These are phyloP conservation scores for Cheilosia scutellata DNA, from an alignment of 2,888 invertebrate species.

Conservation along the genomic window DNA sequence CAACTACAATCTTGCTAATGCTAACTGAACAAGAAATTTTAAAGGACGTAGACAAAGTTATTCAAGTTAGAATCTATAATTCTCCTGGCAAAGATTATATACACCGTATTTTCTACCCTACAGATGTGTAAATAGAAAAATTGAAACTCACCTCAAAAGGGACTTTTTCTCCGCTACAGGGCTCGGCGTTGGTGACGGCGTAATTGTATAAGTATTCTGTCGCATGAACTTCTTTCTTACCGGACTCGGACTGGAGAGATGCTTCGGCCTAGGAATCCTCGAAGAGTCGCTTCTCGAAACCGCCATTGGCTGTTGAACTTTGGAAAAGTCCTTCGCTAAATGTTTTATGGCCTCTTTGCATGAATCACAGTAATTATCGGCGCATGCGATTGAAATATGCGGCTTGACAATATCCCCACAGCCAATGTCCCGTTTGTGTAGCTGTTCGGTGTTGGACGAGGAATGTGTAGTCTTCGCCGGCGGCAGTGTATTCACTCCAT, in stretches of 20 bases:
- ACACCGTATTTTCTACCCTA: too few species aligned
- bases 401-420: conserved; percentile 85
- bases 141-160: conserved; percentile 79
- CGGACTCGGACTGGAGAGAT: conserved; percentile 82
- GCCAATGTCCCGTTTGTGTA: conserved; percentile 85
- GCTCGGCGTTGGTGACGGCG: conserved; percentile 79
- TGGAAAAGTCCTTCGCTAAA: conserved; percentile 84
- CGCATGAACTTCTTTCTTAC: conserved; percentile 81
- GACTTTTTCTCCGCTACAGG: conserved; percentile 79
- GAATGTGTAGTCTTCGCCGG: conserved; percentile 78
- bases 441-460: conserved; percentile 82
- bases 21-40: too few species aligned
- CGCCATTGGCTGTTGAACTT: conserved; percentile 77
- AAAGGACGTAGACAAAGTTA: too few species aligned
- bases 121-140: not conserved
- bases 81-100: too few species aligned
- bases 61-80: too few species aligned
- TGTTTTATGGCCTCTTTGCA: conserved; percentile 86
- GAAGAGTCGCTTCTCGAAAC: conserved; percentile 78
- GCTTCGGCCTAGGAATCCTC: conserved; percentile 83
- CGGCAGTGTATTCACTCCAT: conserved; percentile 78
- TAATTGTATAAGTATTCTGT: conserved; percentile 83
- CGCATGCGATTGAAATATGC: conserved; percentile 85
- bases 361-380: conserved; percentile 86
- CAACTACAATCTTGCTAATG: too few species aligned